Percentiles rank a stretch among this genome's conserved stretches.
Conservation (phyloP, 92 coral and sea anemone species). For the Micromussa lordhowensis region DNA sequence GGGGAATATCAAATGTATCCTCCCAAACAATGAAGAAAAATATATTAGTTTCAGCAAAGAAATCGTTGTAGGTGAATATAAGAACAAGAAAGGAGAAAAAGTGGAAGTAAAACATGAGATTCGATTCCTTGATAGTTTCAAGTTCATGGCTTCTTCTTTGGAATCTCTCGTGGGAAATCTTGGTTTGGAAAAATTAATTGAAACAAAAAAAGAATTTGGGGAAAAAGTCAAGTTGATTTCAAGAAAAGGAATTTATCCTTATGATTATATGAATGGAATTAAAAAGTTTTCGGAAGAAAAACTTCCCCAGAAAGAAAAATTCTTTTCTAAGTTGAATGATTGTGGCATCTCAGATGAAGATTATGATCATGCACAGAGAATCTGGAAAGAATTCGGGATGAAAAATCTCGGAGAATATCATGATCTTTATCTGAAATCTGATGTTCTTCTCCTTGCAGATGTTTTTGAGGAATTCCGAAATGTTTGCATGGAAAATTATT, state of each 20-base stretch:
- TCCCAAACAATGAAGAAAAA: constrained; percentile 69
- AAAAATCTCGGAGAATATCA: no score
- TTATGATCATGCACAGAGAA: constrained; percentile 46
- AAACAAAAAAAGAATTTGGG: neutral
- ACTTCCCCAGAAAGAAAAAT: constrained; percentile 42
- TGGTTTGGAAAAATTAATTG: neutral
- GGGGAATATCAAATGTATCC: constrained; percentile 64
- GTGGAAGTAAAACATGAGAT: constrained; percentile 39
- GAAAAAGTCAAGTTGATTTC: constrained; percentile 2
- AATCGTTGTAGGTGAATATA: constrained; percentile 16
- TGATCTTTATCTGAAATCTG: neutral
- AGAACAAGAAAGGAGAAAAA: constrained; percentile 32
- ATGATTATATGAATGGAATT: constrained; percentile 40
- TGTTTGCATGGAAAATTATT: constrained; percentile 35
- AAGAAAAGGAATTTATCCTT: constrained; percentile 59
- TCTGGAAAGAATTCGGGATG: constrained; percentile 21
- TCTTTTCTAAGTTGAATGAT: constrained; percentile 31
- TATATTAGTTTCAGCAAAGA: constrained; percentile 59
- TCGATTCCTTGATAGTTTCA: constrained; percentile 66
- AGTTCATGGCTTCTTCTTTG: constrained; percentile 50
- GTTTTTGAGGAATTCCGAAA: constrained; percentile 62
- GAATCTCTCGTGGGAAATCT: constrained; percentile 48
- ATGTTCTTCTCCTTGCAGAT: constrained; percentile 48
- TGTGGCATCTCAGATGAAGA: constrained; percentile 35
- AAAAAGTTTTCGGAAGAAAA: constrained; percentile 5